These are phyloP conservation scores for Acleris sparsana DNA, from an alignment of 2,888 invertebrate genomes.

Conservation along the genomic window DNA sequence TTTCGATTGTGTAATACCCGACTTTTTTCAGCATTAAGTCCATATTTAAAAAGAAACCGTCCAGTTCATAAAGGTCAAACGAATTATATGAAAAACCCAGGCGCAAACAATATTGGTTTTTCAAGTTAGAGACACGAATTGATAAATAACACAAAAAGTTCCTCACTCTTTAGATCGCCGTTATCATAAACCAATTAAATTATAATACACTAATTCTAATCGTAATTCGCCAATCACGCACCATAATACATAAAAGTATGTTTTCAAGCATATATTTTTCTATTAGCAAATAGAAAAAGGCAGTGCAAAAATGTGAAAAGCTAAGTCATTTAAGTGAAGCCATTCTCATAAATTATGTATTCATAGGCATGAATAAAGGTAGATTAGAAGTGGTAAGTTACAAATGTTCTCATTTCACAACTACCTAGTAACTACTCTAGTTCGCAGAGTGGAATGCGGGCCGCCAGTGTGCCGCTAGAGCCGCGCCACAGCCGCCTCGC, in stretches of 20 bases:
- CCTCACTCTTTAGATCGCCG: too few relatives aligned
- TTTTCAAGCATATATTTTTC: too few relatives aligned
- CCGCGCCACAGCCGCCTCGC: constrained; percentile 69
- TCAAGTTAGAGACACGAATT: too few relatives aligned
- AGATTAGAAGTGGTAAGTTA: constrained; percentile 50
- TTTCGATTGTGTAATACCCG: constrained; percentile 67
- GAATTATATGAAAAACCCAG: not conserved
- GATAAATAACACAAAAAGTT: too few relatives aligned
- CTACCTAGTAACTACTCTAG: constrained; percentile 58
- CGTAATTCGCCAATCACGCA: too few relatives aligned
- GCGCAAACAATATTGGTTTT: too few relatives aligned
- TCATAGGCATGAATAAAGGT: constrained; percentile 49
- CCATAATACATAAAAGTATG: too few relatives aligned
- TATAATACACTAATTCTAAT: too few relatives aligned
- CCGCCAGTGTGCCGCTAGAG: constrained; percentile 58
- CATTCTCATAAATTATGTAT: constrained; percentile 44
- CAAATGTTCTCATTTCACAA: constrained; percentile 77
- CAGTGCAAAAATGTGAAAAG: not conserved
- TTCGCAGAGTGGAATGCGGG: constrained; percentile 66
- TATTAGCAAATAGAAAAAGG: too few relatives aligned
- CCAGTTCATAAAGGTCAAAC: not conserved
- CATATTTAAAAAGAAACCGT: not conserved
- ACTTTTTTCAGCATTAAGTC: constrained; percentile 39
- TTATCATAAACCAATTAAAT: too few relatives aligned
- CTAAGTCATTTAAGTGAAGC: constrained; percentile 39